Conservation (phyloP, 2,113 vertebrate species). For the Fulica atra region DNA sequence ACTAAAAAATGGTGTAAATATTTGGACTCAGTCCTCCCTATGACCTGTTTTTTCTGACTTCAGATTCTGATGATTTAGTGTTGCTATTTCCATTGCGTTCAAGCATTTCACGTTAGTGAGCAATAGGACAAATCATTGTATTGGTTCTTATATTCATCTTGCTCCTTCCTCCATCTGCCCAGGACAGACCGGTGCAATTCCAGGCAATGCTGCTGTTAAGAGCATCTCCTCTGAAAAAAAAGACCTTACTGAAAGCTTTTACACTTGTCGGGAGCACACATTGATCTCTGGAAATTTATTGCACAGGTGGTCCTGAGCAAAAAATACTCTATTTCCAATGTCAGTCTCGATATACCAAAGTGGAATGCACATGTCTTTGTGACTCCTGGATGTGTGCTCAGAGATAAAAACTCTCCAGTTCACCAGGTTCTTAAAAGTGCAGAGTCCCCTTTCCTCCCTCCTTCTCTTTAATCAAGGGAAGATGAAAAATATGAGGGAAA, state of each 20-base stretch:
- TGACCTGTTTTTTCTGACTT: background rate
- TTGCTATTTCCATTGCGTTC: background rate
- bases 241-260: background rate
- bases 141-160: background rate
- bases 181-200: background rate
- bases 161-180: background rate
- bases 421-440: background rate
- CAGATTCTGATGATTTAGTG: background rate
- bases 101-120: background rate
- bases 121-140: background rate
- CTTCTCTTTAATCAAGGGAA: background rate
- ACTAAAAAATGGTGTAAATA: rapidly evolving
- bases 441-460: background rate
- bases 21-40: background rate
- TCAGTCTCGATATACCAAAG: background rate
- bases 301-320: background rate
- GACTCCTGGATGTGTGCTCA: background rate
- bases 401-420: background rate
- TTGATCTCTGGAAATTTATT: background rate
- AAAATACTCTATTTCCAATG: background rate
- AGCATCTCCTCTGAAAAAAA: background rate
- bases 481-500: background rate
- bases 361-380: background rate
- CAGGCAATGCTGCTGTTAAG: background rate
- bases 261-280: background rate